Evolutionary conservation across 1,140 invertebrate species (phyloP).

Genomic region (Plectrocnemia conspersa): DNA sequence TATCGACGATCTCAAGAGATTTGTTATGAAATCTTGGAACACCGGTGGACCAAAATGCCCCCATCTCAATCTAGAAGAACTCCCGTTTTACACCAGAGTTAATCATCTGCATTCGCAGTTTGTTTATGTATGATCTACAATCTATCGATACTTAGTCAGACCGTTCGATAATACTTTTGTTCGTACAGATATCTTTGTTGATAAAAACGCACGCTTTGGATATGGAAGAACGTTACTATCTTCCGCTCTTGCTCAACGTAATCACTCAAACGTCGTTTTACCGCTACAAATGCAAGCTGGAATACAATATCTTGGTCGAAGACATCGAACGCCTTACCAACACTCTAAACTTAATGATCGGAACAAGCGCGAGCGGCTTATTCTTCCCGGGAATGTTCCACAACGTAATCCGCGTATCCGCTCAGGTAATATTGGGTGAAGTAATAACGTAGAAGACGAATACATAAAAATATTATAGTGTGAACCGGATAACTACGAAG

Average conservation of each 20-base stretch:
- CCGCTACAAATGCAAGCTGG: conserved; percentile 54
- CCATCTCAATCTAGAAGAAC: conserved; percentile 57
- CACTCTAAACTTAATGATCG: conserved; percentile 58
- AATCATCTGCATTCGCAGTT: conserved; percentile 61
- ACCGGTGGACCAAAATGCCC: conserved; percentile 51
- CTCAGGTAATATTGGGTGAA: conserved; percentile 48
- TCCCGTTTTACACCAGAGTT: conserved; percentile 72
- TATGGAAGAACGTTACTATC: conserved; percentile 59
- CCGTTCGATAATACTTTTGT: background rate
- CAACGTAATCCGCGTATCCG: conserved; percentile 53
- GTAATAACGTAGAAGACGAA: too few species aligned
- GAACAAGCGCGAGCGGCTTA: conserved; percentile 46
- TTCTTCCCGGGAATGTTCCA: conserved; percentile 59
- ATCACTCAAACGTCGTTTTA: conserved; percentile 63
- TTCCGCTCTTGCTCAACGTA: conserved; percentile 67
- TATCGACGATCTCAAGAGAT: conserved; percentile 63
- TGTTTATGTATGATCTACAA: conserved; percentile 6
- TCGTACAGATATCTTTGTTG: conserved; percentile 56
- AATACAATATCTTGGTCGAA: conserved; percentile 70
- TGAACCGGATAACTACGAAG: conserved; percentile 70
- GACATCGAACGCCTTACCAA: conserved; percentile 72
- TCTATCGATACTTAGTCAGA: background rate
- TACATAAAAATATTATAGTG: conserved; percentile 51
- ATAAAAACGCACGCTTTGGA: conserved; percentile 68
- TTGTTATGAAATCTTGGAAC: conserved; percentile 55